Base-by-base conservation (phyloP, 2,888 invertebrate species). In the Temnothorax rugatulus region DNA sequence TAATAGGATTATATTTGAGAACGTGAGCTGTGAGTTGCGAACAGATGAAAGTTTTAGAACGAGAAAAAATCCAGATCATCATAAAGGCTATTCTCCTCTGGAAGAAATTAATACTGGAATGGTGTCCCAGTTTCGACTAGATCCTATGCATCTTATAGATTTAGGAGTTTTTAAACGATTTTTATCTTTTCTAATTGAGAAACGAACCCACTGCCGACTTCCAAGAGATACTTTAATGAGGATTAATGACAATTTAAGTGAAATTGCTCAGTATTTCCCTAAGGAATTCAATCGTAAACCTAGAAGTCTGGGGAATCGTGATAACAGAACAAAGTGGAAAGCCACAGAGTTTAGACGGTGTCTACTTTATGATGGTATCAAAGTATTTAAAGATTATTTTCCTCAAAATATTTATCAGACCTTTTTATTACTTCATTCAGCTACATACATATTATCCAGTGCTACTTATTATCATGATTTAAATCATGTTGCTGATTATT, bases 1-100 rank as follows among this genome's bases (percentile, higher is more conserved):
- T 52, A 52, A 52, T 52, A 52, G 52, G 9, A 52, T 52, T 52
- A 52, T 52, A 52, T 52, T 52, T 52, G 52, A 52, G n/a, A 52
- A 52, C 9, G 9, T n/a, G n/a, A n/a, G 9, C 52, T 52, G 52
- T 52, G 52, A 47, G 4, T 15, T 47, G 47, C 47, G 15, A 47
- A 47, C 15, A 15, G 15, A 47, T 47, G 47, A 47, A 3, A 47
- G 47, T 47, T 47, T 15, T 47, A 13, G 1, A 47, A 47, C 47
- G 1, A 47, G 47, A 47, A 13, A 47, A 47, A 15, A 47, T 47
- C 4, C 47, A 47, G 4, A 13, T 47, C 15, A 47, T 47, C 47
- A 47, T 15, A 15, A 47, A 13, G 47, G 15, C 47, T 15, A 47
- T 47, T 47, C 47, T 47, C 15, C 47, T 47, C 47, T 47, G 4